These are phyloP conservation scores for Thunnus thynnus DNA, from an alignment of 2,113 vertebrate genomes.

Conservation along the genomic window DNA sequence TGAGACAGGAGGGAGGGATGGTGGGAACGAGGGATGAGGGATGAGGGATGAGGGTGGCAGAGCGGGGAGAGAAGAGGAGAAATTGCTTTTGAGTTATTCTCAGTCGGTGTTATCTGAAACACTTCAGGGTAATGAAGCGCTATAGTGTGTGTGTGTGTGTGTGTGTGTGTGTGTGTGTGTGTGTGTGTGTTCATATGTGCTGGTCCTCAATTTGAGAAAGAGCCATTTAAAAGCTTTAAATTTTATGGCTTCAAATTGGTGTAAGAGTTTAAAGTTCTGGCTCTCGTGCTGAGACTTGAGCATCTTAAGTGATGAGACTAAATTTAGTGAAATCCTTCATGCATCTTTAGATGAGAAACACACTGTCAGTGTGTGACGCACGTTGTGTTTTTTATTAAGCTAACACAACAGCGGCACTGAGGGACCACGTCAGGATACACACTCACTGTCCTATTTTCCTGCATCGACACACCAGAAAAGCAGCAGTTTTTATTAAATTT, in stretches of 20 bases:
- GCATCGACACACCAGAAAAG: no score
- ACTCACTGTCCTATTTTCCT: no score
- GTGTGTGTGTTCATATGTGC: neutral
- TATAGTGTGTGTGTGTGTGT: conserved; percentile 6
- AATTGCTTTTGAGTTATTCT: conserved; percentile 59
- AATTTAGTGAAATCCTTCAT: conserved; percentile 6
- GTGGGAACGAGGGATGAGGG: conserved; percentile 6
- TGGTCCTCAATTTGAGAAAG: conserved; percentile 7
- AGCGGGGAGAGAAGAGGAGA: conserved; percentile 10
- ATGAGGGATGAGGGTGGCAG: conserved; percentile 29
- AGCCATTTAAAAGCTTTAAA: neutral
- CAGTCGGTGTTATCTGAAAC: conserved; percentile 60
- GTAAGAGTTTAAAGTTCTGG: conserved; percentile 28
- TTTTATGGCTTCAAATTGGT: neutral
- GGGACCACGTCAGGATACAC: no score
- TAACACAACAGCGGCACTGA: no score
- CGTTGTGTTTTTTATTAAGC: no score
- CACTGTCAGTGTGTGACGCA: no score
- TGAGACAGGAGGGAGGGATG: conserved; percentile 51
- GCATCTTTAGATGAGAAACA: neutral
- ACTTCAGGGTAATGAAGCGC: conserved; percentile 50
- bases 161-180: neutral
- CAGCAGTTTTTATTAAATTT: no score
- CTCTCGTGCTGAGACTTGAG: neutral
- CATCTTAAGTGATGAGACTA: conserved; percentile 10